A percentile compares a stretch with the other conserved stretches of the same genome.
These are phyloP conservation scores for Halcyon malimbica DNA, from an alignment of 2,113 vertebrate genomes.

Conservation along the genomic window DNA sequence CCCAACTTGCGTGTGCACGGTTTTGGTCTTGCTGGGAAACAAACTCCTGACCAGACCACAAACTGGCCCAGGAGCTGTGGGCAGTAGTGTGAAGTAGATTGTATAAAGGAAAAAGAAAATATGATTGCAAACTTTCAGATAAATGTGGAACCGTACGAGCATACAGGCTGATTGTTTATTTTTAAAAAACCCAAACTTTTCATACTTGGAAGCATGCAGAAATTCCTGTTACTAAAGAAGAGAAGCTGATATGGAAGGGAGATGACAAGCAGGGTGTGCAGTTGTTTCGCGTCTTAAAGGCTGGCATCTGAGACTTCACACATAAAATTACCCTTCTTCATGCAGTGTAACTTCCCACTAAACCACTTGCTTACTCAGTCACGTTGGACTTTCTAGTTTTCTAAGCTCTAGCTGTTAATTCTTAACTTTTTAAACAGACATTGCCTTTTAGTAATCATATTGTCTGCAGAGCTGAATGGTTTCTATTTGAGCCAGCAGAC, in stretches of 20 bases:
- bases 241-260: fast-evolving
- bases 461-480: not conserved
- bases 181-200: no score
- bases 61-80: fast-evolving
- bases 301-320: no score
- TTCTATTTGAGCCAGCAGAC: not conserved
- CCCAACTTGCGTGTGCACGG: fast-evolving
- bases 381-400: not conserved
- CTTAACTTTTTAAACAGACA: not conserved
- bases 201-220: not conserved
- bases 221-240: not conserved
- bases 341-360: no score
- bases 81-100: fast-evolving
- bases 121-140: fast-evolving
- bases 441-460: not conserved
- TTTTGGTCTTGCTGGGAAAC: fast-evolving
- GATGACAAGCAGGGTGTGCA: fast-evolving
- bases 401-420: not conserved
- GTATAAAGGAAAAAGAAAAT: not conserved
- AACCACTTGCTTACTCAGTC: not conserved
- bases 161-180: no score
- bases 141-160: fast-evolving
- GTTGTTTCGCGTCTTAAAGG: not conserved
- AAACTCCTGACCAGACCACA: fast-evolving
- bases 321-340: not conserved